Base-by-base conservation (phyloP, 1,140 invertebrate species). In the Meloidogyne chitwoodi region DNA sequence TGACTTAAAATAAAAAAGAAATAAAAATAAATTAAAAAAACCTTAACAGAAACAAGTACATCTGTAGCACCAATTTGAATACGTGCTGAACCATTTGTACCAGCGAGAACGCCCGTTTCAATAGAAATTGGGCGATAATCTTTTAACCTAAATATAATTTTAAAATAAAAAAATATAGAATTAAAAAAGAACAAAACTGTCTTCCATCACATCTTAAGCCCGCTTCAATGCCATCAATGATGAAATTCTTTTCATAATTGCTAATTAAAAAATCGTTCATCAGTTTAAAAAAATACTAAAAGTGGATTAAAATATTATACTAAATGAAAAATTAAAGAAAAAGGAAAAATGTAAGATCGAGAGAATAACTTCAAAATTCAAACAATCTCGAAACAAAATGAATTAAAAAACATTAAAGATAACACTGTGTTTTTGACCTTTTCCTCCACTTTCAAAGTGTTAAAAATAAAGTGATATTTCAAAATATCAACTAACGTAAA, bases 171-270 rank as follows among this genome's bases (percentile, higher is more conserved):
- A 26, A 41, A 22, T 11, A 34, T 8, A 38, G 10, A n/a, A 6
- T n/a, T 48, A 48, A 48, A 56, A 56, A 56, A n/a, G 10, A 6
- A 38, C 8, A 38, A 64, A 34, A 77, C 77, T 64, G 22, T 64
- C 77, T 62, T 16, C 77, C 77, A 68, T 78, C 77, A 19, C 78
- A 80, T 56, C 77, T 79, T 31, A 80, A 44, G 8, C 77, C 77
- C 14, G 80, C 78, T n/a, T 68, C 67, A 27, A 80, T 26, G 11
- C 77, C 77, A 68, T 78, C 77, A 29, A 78, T 78, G 27, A 78
- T 78, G 10, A 75, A 78, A 44, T 79, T 78, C 29, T 78, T 78
- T 67, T 78, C 77, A 29, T 78, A 64, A 62, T 41, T 72, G 68
- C 76, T 80, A 63, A 78, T 61, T 29, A 74, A 34, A 48, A 69